Evolutionary conservation across 2,888 invertebrate species (phyloP), one percentile per base, ranked within the genome.

Genomic region (Drosophila meridionalis): DNA sequence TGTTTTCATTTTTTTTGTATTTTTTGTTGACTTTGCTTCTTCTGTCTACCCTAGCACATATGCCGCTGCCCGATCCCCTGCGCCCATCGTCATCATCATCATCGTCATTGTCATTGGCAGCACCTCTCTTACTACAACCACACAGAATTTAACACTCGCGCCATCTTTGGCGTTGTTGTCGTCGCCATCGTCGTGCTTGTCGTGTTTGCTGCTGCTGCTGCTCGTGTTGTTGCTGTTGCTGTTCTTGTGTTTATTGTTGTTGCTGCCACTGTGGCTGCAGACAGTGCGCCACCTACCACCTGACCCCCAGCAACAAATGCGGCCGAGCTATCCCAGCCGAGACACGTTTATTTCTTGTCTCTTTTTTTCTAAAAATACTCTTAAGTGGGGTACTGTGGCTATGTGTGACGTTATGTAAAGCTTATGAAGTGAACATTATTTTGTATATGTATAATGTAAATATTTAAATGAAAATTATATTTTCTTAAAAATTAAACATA

Each of bases 251-350:
- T 43, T 65, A 52, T 47, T 70, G 60, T 5, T 59, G 59, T 3
- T 71, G 65, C 8, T 65, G 69, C 8, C 58, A 74, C 61, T 78
- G 68, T 42, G 45, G 61, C 71, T 74, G 77, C 83, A 88, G 88
- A 87, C 88, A 73, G 69, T 73, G 88, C 80, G 83, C 82, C 84
- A 73, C 73, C 87, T 73, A 79, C 68, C 78, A 83, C 81, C 88
- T 78, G 70, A 80, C 62, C 69, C 67, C 70, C 67, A 82, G 74
- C 76, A 77, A 71, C 68, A 76, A 42, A 30, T 11, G 68, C 58
- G 47, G 34, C 52, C 65, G 38, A 60, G 69, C 56, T 66, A 38
- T 20, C 52, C 52, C 52, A 56, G 60, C 36, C 64, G 56, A 52
- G 64, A 62, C 71, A 65, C 71, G 71, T 79, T 74, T 55, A 55